Base-by-base conservation (phyloP, 2,113 vertebrate species). In the Chaetura pelagica region DNA sequence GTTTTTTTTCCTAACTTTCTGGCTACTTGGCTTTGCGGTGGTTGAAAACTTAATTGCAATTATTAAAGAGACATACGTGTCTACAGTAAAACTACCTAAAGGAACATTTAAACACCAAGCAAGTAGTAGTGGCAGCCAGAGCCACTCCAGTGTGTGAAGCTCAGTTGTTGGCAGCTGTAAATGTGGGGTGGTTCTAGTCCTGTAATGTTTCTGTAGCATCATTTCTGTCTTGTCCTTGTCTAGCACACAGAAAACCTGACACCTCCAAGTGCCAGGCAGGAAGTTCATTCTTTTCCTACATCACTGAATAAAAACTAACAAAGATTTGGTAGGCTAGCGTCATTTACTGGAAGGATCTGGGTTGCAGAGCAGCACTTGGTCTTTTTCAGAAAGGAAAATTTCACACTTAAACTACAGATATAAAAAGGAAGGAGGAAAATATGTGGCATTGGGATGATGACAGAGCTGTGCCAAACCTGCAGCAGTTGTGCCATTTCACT, bases 131-230 rank as follows among this genome's bases (percentile, higher is more conserved):
- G 19, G 12, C 26, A 13, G 18, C 38, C 27, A 19, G 34, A 44
- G 62, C 8, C 4, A 0, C 15, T 54, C 17, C 23, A n/a, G 51
- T 2, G 3, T 9, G 0, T 0, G 11, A 6, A 42, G 49, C 34
- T 35, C 11, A 6, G 0, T 6, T 9, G 20, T 26, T 38, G 76
- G 75, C 63, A 63, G 42, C 55, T 26, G 12, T 8, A 12, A 29
- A 1, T 1, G 0, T 15, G 71, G 15, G 42, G 8, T 21, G 4
- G 1, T 10, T 35, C 16, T 29, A 21, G 35, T 46, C 17, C 48
- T 38, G 11, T n/a, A 2, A 2, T 6, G 44, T 15, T 48, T 48
- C 10, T 8, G 26, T 12, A 17, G 58, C 64, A 22, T n/a, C 4
- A 0, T 27, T 27, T 66, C 30, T 71, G 4, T 82, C 12, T 9